Percentiles rank a stretch among this genome's conserved stretches.
These are phyloP conservation scores for Zosterops hypoxanthus DNA, from an alignment of 2,113 vertebrate genomes.

Conservation along the genomic window DNA sequence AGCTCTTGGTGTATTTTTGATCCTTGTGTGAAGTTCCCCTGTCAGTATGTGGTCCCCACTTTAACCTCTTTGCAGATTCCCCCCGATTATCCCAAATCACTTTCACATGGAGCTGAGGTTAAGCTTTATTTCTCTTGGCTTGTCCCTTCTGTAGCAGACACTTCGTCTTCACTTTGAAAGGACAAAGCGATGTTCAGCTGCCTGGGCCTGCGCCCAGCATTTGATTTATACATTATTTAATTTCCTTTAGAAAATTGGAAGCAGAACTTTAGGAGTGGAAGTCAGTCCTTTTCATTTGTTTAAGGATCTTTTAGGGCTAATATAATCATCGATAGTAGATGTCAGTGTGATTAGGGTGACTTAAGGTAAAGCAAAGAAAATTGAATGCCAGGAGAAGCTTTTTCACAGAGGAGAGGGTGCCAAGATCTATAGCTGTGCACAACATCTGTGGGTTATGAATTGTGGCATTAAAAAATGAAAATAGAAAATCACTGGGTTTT, in stretches of 20 bases:
- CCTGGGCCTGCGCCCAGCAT: conserved; percentile 75
- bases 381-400: conserved; percentile 30
- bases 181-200: conserved; percentile 89
- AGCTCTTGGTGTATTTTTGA: conserved; percentile 43
- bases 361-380: conserved; percentile 74
- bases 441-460: not conserved
- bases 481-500: not conserved
- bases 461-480: conserved; percentile 20
- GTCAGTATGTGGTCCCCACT: conserved; percentile 75
- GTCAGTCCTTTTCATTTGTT: conserved; percentile 82
- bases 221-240: conserved; percentile 93
- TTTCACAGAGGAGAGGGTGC: not conserved
- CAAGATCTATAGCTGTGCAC: not conserved
- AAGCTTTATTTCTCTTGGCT: conserved; percentile 91
- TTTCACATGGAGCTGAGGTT: conserved; percentile 89
- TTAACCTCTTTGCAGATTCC: conserved; percentile 77
- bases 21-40: conserved; percentile 53
- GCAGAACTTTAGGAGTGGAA: conserved; percentile 80
- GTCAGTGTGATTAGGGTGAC: conserved; percentile 77
- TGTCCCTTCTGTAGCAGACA: conserved; percentile 81
- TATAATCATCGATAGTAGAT: conserved; percentile 77
- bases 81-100: conserved; percentile 84
- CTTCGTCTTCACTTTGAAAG: conserved; percentile 86
- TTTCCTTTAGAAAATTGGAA: conserved; percentile 90
- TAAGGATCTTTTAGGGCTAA: conserved; percentile 78